These are phyloP conservation scores for Neogobius melanostomus DNA, from an alignment of 2,113 vertebrate genomes.

Conservation along the genomic window DNA sequence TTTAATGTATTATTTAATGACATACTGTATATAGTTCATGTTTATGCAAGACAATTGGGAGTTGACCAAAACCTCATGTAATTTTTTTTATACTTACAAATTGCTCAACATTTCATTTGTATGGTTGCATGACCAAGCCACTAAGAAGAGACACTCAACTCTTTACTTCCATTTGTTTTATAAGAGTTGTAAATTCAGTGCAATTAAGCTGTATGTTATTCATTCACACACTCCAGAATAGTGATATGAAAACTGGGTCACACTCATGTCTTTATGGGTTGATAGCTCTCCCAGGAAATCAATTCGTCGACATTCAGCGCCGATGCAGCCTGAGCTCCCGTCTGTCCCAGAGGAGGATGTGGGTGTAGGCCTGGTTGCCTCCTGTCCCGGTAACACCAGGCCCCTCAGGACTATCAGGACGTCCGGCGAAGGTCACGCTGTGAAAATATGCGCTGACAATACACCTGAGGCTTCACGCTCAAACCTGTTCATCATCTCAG, in stretches of 20 bases:
- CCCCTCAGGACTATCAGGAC: constrained; percentile 80
- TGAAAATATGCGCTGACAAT: constrained; percentile 53
- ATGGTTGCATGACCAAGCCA: no score
- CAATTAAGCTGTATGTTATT: neutral
- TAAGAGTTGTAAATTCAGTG: no score
- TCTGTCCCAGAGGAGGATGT: constrained; percentile 73
- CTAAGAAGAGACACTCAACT: no score
- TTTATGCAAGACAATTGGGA: no score
- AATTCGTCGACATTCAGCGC: constrained; percentile 76
- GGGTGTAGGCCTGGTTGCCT: constrained; percentile 60
- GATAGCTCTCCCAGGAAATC: constrained; percentile 73
- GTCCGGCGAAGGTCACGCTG: constrained; percentile 66
- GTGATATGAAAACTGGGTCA: constrained; percentile 3
- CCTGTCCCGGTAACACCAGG: constrained; percentile 83
- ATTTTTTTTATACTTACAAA: no score
- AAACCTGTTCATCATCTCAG: constrained; percentile 10
- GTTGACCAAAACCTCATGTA: no score
- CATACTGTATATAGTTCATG: no score
- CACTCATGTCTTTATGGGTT: constrained; percentile 12
- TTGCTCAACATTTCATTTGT: no score
- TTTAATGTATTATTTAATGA: no score
- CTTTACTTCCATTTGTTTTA: no score
- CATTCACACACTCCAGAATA: neutral
- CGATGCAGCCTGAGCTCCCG: constrained; percentile 78
- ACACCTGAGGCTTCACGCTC: constrained; percentile 11